Evolutionary conservation across 1,140 invertebrate genomes (phyloP), one percentile per base, ranked within the genome.

Genomic region (Philaenus spumarius): DNA sequence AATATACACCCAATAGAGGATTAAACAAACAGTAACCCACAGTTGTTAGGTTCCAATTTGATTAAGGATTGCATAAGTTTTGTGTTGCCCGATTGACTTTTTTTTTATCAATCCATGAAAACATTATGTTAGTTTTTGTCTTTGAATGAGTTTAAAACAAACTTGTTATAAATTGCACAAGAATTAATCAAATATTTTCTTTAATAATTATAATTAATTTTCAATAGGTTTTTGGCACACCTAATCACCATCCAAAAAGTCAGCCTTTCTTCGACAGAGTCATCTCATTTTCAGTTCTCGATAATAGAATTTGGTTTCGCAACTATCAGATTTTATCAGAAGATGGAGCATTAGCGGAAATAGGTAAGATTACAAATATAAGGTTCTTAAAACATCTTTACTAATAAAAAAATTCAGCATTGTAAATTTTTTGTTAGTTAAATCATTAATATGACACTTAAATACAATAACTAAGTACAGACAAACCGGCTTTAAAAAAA

Each of bases 191-290:
- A n/a, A n/a, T n/a, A n/a, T n/a, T n/a, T n/a, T n/a, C n/a, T 30
- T 30, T 30, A 30, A 4, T 9, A 30, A 4, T 30, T 30, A 9
- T 30, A 35, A 55, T 20, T 35, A 40, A 20, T 45, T 40, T 82
- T 5, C 87, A n/a, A n/a, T n/a, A 99, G 82, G 89, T 87, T 61
- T 98, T 98, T 77, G 86, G 89, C 17, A 93, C 95, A 0, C 97
- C 97, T 0, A 89, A 97, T 70, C 82, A 95, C 69, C 95, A 99
- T 77, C 97, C 97, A 7, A 97, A 97, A 73, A 97, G 93, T 72
- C 95, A 99, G 75, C 97, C 97, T n/a, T 99, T 99, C 71, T 85
- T 96, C 69, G 97, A 99, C 74, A 94, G 98, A 77, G 88, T 99
- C 0, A 93, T 95, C 64, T 90, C 89, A 17, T 99, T 99, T 69